Percentiles rank a stretch among this genome's conserved stretches.
Evolutionary conservation across 2,797 vertebrate species (phyloP).

Genomic region (Coreius guichenoti): DNA sequence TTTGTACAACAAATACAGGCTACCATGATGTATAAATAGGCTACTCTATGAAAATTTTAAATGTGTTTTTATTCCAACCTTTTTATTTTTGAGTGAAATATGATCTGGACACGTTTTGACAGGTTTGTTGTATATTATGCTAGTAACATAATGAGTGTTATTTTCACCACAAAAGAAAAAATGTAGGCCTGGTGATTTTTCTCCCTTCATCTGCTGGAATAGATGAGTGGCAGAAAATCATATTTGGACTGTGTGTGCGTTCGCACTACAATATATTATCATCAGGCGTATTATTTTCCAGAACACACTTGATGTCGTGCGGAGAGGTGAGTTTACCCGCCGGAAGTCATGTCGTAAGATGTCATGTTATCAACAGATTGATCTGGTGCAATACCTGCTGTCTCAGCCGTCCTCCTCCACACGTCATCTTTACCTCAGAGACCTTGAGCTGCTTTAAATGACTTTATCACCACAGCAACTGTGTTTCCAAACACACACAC

Average conservation of each 20-base stretch:
- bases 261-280: background rate
- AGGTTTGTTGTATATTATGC: background rate
- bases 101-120: background rate
- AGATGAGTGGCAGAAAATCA: background rate
- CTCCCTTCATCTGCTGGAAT: background rate
- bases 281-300: background rate
- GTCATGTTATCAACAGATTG: constrained; percentile 3
- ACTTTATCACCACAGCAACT: constrained; percentile 67
- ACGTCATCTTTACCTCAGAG: constrained; percentile 49
- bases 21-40: background rate
- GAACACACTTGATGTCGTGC: background rate
- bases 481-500: constrained; percentile 52
- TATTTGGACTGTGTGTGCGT: background rate
- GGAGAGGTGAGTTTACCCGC: background rate
- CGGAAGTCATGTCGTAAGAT: constrained; percentile 10
- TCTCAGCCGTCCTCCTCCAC: constrained; percentile 10
- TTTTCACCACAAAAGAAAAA: background rate
- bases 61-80: background rate
- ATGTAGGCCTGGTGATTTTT: background rate
- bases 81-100: background rate
- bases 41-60: too few species aligned
- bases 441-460: constrained; percentile 67
- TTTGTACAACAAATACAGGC: background rate
- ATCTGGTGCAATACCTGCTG: background rate
- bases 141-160: background rate